Evolutionary conservation across 2,113 vertebrate species (phyloP).

Genomic region (Embiotoca jacksoni): DNA sequence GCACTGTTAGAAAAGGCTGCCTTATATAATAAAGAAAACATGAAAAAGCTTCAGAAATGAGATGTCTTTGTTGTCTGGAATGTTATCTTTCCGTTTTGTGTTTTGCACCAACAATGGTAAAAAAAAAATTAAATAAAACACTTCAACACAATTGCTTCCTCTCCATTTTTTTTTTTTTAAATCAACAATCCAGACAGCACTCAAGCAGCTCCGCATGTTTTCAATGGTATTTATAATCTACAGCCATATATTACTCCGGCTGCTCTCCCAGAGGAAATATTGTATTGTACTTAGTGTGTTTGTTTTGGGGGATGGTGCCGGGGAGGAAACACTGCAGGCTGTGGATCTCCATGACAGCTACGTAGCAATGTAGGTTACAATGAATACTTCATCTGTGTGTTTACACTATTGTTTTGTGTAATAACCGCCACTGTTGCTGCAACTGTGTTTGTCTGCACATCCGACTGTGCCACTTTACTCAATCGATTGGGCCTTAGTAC

Average conservation of each 20-base stretch:
- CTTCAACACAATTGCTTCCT: too few relatives aligned
- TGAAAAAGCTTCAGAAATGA: too few relatives aligned
- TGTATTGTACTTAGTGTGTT: constrained; percentile 28
- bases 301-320: constrained; percentile 12
- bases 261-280: constrained; percentile 10
- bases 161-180: neutral
- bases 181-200: constrained; percentile 2
- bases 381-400: neutral
- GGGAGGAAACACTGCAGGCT: constrained; percentile 12
- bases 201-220: neutral
- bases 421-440: neutral
- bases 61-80: too few relatives aligned
- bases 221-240: neutral
- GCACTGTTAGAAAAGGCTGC: too few relatives aligned
- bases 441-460: constrained; percentile 23
- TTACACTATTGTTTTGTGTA: neutral
- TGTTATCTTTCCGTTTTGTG: too few relatives aligned
- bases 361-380: neutral
- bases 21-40: too few relatives aligned
- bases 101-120: too few relatives aligned
- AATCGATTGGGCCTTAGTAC: constrained; percentile 28
- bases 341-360: neutral
- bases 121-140: too few relatives aligned
- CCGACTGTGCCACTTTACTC: constrained; percentile 12
- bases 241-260: constrained; percentile 2